Base-by-base conservation (phyloP, 2,888 invertebrate species). In the Drosophila parthenogenetica region DNA sequence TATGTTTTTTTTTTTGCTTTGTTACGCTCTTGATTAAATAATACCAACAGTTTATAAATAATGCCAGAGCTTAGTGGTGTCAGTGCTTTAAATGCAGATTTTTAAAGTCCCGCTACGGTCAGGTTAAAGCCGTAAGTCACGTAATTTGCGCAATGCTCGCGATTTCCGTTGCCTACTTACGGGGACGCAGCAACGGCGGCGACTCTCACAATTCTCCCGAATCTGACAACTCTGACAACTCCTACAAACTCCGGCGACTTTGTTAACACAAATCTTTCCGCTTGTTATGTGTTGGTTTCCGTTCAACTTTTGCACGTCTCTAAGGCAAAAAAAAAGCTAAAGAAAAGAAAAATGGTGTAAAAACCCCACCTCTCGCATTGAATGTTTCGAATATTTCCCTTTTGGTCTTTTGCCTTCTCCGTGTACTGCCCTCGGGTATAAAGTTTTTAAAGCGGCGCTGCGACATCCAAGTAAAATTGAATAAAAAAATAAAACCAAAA, bases 251-350 rank as follows among this genome's bases (percentile, higher is more conserved):
- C 66, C 73, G 62, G 68, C 66, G 84, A 79, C 79, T 77, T 79
- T 79, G 86, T 85, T 79, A 81, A 83, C 75, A 78, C 81, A 81
- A 84, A 89, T 88, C 89, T 87, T 88, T 85, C 89, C 82, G 85
- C 81, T 86, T 88, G 89, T 89, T 88, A 88, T 87, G 75, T 70
- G 68, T 76, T 59, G 79, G 73, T 72, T 86, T 88, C 78, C 87
- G 73, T 55, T 77, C 51, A 81, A 81, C 80, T 81, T 87, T 78
- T 43, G 55, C 84, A 79, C 65, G 75, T 71, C 51, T 46, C 57
- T 46, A 22, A 67, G 32, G 17, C 37, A 42, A 40, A 48, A 50
- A 32, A 43, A 29, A 43, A n/a, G 14, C 19, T 16, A 55, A 14
- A 17, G n/a, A 25, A 32, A 43, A 39, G 25, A 45, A 43, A 19